phyloP scores from a whole-genome alignment of 1,140 invertebrate genomes.

The Bombus sylvicola region DNA sequence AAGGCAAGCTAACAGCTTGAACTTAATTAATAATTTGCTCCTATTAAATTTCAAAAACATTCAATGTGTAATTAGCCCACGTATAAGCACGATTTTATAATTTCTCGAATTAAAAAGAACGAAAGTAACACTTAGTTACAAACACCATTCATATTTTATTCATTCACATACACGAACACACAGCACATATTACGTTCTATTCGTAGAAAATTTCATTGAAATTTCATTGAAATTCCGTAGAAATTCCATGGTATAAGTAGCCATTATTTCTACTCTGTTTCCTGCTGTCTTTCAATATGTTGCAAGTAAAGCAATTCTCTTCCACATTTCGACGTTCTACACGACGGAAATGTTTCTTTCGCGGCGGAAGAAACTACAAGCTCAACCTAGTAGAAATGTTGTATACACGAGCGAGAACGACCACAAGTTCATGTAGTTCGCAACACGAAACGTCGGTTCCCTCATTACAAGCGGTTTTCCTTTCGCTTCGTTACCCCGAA shows the following conservation, averaged over 20 bases:
- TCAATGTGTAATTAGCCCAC: not conserved
- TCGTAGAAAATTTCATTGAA: not conserved
- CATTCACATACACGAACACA: not conserved
- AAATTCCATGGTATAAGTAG: not conserved
- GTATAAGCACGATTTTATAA: not conserved
- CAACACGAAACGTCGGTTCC: conserved; percentile 17
- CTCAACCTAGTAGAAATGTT: not conserved
- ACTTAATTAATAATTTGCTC: not conserved
- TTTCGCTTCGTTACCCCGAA: conserved; percentile 44
- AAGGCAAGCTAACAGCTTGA: not conserved
- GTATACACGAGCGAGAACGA: not conserved
- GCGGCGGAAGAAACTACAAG: not conserved
- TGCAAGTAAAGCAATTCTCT: not conserved
- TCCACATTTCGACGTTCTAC: not conserved
- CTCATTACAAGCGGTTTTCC: conserved; percentile 45
- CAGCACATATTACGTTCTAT: not conserved
- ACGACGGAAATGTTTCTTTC: not conserved
- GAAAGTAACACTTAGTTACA: not conserved
- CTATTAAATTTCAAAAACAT: not conserved
- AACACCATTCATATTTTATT: not conserved
- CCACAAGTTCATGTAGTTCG: conserved; percentile 23
- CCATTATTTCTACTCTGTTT: not conserved
- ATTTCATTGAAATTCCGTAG: not conserved
- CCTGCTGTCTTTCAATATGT: not conserved
- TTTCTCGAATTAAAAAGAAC: not conserved